Evolutionary conservation across 2,888 invertebrate species (phyloP).

Genomic region (Andrena camellia): DNA sequence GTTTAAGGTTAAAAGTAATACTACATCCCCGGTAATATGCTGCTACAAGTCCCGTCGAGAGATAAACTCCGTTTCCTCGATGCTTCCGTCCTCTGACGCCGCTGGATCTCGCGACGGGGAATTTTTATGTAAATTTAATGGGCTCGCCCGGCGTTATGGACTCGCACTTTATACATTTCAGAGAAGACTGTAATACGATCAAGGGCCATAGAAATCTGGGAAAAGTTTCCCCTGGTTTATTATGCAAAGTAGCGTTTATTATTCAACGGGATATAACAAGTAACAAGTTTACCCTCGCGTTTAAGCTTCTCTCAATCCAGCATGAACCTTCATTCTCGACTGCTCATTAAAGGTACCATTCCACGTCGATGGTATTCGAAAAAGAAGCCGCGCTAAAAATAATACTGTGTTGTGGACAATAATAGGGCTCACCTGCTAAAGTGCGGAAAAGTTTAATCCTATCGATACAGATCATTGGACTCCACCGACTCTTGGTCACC

Average conservation of each 20-base stretch:
- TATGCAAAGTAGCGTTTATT: slow-evolving; percentile 60
- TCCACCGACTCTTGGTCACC: too few species aligned
- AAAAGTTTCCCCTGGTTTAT: slow-evolving; percentile 53
- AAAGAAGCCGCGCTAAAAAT: background rate
- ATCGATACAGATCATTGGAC: too few species aligned
- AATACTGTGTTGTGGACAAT: background rate
- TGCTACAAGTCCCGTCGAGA: slow-evolving; percentile 2
- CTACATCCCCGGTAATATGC: slow-evolving; percentile 19
- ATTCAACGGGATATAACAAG: slow-evolving; percentile 58
- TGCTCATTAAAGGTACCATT: slow-evolving; percentile 16
- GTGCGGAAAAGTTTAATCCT: too few species aligned
- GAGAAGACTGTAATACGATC: slow-evolving; percentile 62
- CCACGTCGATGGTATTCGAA: background rate
- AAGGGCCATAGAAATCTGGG: slow-evolving; percentile 53
- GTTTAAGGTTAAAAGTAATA: slow-evolving; percentile 43
- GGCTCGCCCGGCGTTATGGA: slow-evolving; percentile 57
- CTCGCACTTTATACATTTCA: slow-evolving; percentile 62
- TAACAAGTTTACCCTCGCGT: slow-evolving; percentile 44
- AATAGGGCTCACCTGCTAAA: too few species aligned
- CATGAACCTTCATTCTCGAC: slow-evolving; percentile 24
- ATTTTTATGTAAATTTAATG: slow-evolving; percentile 74
- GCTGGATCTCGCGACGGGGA: slow-evolving; percentile 41
- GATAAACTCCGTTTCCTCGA: slow-evolving; percentile 37
- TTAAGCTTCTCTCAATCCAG: slow-evolving; percentile 52
- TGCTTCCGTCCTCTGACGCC: slow-evolving; percentile 10